Evolutionary conservation across 2,888 invertebrate genomes (phyloP).

Genomic region (Ischnus inquisitorius): DNA sequence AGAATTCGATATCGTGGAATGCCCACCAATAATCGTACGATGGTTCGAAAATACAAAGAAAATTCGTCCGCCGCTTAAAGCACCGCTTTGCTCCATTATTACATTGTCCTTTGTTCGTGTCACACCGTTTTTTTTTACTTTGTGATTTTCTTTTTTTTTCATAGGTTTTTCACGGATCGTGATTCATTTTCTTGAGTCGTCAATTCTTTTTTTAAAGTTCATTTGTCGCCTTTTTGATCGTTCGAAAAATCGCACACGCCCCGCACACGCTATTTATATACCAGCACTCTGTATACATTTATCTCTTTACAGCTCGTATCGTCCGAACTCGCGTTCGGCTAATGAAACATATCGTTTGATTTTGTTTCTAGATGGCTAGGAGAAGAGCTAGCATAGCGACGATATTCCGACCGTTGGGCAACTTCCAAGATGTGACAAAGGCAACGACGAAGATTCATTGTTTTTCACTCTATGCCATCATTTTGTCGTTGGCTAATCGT

Average conservation of each 20-base stretch:
- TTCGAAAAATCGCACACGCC: slow-evolving; percentile 37
- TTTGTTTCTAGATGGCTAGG: slow-evolving; percentile 83
- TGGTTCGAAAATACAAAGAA: slow-evolving; percentile 79
- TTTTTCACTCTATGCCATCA: slow-evolving; percentile 47
- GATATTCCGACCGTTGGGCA: slow-evolving; percentile 85
- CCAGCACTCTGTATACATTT: slow-evolving; percentile 39
- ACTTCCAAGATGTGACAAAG: slow-evolving; percentile 80
- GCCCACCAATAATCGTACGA: slow-evolving; percentile 82
- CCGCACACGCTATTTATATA: slow-evolving; percentile 53
- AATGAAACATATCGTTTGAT: slow-evolving; percentile 61
- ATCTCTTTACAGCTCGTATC: slow-evolving; percentile 52
- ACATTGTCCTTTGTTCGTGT: slow-evolving; percentile 11
- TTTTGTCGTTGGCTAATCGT: slow-evolving; percentile 29
- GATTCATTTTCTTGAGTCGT: neutral
- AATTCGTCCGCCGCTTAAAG: slow-evolving; percentile 70
- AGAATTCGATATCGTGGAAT: slow-evolving; percentile 81
- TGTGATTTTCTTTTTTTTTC: slow-evolving; percentile 21
- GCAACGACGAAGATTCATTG: slow-evolving; percentile 76
- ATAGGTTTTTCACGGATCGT: slow-evolving; percentile 1
- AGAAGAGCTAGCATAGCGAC: slow-evolving; percentile 87
- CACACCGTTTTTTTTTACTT: slow-evolving; percentile 13
- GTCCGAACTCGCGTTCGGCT: slow-evolving; percentile 63
- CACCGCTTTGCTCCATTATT: slow-evolving; percentile 64
- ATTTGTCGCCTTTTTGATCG: slow-evolving; percentile 3
- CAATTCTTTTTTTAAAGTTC: slow-evolving; percentile 7